Evolutionary conservation across 2,888 invertebrate genomes (phyloP).

Genomic region (Acanthosepion esculentum): DNA sequence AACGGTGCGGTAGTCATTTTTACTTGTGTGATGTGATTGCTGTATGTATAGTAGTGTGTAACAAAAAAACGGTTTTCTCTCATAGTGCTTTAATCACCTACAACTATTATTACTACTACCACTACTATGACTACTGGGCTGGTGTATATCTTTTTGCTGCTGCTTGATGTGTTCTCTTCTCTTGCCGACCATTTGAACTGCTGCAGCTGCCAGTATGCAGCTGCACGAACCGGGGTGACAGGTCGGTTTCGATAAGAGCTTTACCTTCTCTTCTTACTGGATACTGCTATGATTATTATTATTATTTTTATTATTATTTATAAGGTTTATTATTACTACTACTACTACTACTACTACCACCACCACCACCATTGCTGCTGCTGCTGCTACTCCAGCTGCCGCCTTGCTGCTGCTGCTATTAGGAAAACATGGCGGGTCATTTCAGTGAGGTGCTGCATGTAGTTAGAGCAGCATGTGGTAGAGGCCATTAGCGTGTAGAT

Average conservation of each 20-base stretch:
- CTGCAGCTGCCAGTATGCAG: conserved; percentile 11
- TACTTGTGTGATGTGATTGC: neutral
- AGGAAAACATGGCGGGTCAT: conserved; percentile 42
- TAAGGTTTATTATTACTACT: neutral
- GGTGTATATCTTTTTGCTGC: neutral
- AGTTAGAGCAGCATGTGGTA: conserved; percentile 42
- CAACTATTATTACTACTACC: neutral
- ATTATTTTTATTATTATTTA: neutral
- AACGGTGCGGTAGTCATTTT: neutral
- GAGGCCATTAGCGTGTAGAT: conserved; percentile 41
- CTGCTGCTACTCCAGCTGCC: conserved; percentile 15
- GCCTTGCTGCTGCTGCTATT: conserved; percentile 13
- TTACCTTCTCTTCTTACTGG: neutral
- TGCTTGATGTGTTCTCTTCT: neutral
- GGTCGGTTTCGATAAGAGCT: conserved; percentile 42
- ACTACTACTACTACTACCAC: conserved; percentile 12
- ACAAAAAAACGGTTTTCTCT: neutral
- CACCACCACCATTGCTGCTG: neutral
- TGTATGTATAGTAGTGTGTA: neutral
- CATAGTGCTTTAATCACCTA: neutral
- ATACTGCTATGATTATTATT: neutral
- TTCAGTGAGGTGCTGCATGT: conserved; percentile 34
- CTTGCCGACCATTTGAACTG: conserved; percentile 34
- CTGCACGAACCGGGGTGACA: conserved; percentile 45
- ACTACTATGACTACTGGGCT: neutral